These are phyloP conservation scores for Ophiothrix spiculata DNA, from an alignment of 35 echinoderm and acorn worm genomes.

Conservation along the genomic window DNA sequence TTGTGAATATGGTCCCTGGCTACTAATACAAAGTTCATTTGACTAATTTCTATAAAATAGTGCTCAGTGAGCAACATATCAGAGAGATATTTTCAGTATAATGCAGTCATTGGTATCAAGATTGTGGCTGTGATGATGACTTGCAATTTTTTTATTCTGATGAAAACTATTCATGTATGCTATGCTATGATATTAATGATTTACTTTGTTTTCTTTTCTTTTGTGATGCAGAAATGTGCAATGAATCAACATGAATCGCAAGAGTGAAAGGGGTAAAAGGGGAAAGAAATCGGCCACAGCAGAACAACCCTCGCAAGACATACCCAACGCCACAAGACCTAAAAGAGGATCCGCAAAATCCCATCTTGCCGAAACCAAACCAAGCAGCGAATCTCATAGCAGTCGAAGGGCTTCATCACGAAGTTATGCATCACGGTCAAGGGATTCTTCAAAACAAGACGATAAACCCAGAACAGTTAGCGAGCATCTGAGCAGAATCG, in stretches of 20 bases:
- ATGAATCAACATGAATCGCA: slow-evolving; percentile 48
- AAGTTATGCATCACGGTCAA: not conserved
- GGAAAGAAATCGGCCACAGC: slow-evolving; percentile 28
- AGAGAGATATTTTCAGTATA: too few species aligned
- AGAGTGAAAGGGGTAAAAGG: slow-evolving; percentile 40
- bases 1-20: too few species aligned
- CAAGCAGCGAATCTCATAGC: not conserved
- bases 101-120: too few species aligned
- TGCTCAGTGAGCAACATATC: too few species aligned
- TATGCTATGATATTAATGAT: too few species aligned
- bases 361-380: not conserved
- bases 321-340: not conserved
- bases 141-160: too few species aligned
- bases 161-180: too few species aligned
- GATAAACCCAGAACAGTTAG: not conserved
- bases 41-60: too few species aligned
- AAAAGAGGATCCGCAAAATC: not conserved
- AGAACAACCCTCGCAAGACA: slow-evolving; percentile 19
- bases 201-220: too few species aligned
- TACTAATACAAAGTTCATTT: too few species aligned
- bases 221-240: too few species aligned
- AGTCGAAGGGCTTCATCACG: not conserved
- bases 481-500: not conserved
- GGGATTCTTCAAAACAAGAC: not conserved
- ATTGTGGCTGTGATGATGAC: too few species aligned